phyloP scores from a whole-genome alignment of 2,888 invertebrate species.

The Andricus quercusramuli region DNA sequence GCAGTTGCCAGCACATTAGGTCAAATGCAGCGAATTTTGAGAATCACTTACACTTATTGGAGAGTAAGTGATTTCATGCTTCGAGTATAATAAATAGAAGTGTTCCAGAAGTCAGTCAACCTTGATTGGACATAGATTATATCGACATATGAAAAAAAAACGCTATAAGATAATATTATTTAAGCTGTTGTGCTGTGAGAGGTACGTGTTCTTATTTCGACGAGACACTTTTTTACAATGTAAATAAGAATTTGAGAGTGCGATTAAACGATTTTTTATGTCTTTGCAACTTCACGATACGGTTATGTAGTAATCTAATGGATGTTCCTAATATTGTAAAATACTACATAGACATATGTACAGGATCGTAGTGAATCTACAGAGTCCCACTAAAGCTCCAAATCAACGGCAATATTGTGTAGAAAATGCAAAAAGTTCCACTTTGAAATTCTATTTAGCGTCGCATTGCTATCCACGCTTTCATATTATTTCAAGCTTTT shows the following conservation, averaged over 20 bases:
- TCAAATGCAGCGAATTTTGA: constrained; percentile 30
- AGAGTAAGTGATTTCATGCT: constrained; percentile 11
- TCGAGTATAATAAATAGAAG: constrained; percentile 9
- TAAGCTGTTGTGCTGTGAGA: constrained; percentile 51
- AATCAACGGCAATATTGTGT: constrained; percentile 21
- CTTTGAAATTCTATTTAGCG: not conserved
- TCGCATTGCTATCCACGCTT: not conserved
- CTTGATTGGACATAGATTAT: constrained; percentile 25
- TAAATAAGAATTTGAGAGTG: constrained; percentile 64
- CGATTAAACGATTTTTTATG: constrained; percentile 48
- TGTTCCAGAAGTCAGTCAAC: constrained; percentile 23
- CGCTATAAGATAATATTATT: constrained; percentile 38
- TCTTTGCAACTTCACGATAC: constrained; percentile 53
- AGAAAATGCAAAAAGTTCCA: constrained; percentile 15
- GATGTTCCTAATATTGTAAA: constrained; percentile 70
- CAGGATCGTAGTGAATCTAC: constrained; percentile 43
- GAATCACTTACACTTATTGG: not conserved
- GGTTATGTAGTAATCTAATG: constrained; percentile 67
- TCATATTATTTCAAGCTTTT: constrained; percentile 10
- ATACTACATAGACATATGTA: constrained; percentile 52
- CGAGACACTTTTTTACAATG: constrained; percentile 67
- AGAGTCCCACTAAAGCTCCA: constrained; percentile 18
- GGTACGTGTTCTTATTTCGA: constrained; percentile 56
- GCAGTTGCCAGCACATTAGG: constrained; percentile 26
- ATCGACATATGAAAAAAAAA: constrained; percentile 8